Evolutionary conservation across 2,113 vertebrate genomes (phyloP), one percentile per base, ranked within the genome.

Genomic region (Otolemur garnettii): DNA sequence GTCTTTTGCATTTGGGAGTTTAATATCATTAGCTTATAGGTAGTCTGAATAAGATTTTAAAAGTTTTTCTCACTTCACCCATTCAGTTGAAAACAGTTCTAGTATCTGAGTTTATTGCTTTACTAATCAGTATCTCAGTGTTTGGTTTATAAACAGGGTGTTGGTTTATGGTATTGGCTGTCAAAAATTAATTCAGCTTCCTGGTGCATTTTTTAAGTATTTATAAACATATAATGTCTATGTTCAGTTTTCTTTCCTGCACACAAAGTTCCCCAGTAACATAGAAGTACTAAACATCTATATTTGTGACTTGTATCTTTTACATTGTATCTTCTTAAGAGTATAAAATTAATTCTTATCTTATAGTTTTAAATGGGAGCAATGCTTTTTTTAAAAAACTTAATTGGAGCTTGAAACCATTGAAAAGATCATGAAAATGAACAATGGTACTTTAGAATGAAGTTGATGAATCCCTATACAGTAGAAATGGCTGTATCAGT

Each of bases 401-500:
- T 64, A 77, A 79, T 28, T 22, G 13, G 77, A 79, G 55, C 69
- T 68, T 90, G 33, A 95, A 93, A 74, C 59, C 62, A 83, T n/a
- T 95, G 83, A 68, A 94, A 88, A 78, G 30, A 87, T 71, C 22
- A 19, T 78, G 21, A 35, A 93, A 95, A 87, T 85, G 53, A 50
- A 85, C 10, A 85, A 33, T 35, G 13, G 59, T 74, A 33, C 38
- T 78, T 89, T 57, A 89, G 38, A 28, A 81, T 94, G 26, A 45
- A 64, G 24, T 57, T 95, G 45, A 64, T 79, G 26, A 50, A 17
- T 87, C 53, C 22, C 15, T 84, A 13, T 24, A 53, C 50, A 69
- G 26, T 45, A 93, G 21, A 60, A 69, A 42, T 71, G 55, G 3
- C 59, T 86, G 5, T n/a, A 57, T n/a, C 15, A 8, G 2, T 78